A percentile compares a stretch with the other conserved stretches of the same genome.
Conservation (phyloP, 2,888 invertebrate species). For the Pyrocoelia pectoralis region DNA sequence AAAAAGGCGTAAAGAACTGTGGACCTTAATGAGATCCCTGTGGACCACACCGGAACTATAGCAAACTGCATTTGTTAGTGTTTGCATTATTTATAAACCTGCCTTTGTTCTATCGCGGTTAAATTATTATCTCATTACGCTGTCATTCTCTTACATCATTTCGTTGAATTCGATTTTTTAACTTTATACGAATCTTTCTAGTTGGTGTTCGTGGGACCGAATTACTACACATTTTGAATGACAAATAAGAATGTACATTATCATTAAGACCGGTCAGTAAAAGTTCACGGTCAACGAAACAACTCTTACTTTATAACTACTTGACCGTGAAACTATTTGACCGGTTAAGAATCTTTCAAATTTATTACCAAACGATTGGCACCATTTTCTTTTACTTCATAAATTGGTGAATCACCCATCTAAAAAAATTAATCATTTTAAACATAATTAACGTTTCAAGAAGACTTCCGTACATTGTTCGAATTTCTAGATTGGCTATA, state of each 20-base stretch:
- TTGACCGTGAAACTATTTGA: slow-evolving; percentile 21
- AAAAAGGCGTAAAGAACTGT: background rate
- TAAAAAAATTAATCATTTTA: no score
- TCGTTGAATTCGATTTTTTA: background rate
- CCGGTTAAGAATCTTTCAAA: slow-evolving; percentile 14
- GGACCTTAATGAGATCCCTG: background rate
- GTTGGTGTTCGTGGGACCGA: background rate
- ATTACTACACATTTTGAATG: slow-evolving; percentile 5
- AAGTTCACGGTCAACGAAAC: slow-evolving; percentile 18
- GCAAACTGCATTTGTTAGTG: background rate
- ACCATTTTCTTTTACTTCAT: background rate
- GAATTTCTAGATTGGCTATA: background rate
- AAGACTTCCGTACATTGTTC: slow-evolving; percentile 9
- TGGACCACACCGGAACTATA: background rate
- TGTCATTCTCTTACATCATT: background rate
- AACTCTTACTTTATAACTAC: slow-evolving; percentile 15
- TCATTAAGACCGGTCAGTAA: slow-evolving; percentile 15
- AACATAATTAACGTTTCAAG: background rate
- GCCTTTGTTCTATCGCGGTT: no score
- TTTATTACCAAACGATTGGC: slow-evolving; percentile 2
- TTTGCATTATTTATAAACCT: no score
- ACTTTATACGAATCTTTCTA: background rate
- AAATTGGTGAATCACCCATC: background rate
- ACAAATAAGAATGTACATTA: slow-evolving; percentile 10
- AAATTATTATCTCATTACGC: background rate